Base-by-base conservation (phyloP, 2,797 vertebrate species). In the Galagoides demidoff region DNA sequence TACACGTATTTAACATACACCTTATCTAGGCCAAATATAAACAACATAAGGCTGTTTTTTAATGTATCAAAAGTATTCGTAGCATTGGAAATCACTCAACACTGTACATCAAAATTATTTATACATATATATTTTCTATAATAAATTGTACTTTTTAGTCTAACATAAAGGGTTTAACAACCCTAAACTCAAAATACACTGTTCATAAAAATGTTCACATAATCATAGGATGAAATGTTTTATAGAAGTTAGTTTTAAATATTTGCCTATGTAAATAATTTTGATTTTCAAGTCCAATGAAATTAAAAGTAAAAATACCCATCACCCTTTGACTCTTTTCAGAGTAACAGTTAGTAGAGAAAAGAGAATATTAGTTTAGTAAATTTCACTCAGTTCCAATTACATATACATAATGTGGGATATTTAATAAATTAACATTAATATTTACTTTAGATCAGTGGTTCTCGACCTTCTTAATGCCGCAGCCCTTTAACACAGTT, bases 1-100 rank as follows among this genome's bases (percentile, higher is more conserved):
- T 70, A 92, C n/a, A n/a, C n/a, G n/a, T n/a, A n/a, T 76, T 93
- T 93, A 87, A 92, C 16, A 11, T 59, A 64, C 16, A 29, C n/a
- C 23, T 85, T 85, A n/a, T 34, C 25, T 76, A 92, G 11, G 13
- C 31, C n/a, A 94, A 90, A 57, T 85, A 25, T 57, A 95, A 89
- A 82, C 82, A 94, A 89, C 17, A 19, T 7, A 63, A 27, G 2
- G 9, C 7, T 85, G 49, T 8, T 85, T 89, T 79, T 63, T 27
- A 76, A 74, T 29, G 31, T 57, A 66, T 16, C 3, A 94, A 91
- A 34, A 37, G 14, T 63, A 78, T 86, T 52, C 29, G 70, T 8
- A 85, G 14, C 34, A 4, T 27, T 55, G 82, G 83, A 90, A 61
- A 76, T 23, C 63, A 61, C 37, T 90, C 1, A 73, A 68, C 74